phyloP scores from a whole-genome alignment of 2,113 vertebrate species.

The Petromus typicus region DNA sequence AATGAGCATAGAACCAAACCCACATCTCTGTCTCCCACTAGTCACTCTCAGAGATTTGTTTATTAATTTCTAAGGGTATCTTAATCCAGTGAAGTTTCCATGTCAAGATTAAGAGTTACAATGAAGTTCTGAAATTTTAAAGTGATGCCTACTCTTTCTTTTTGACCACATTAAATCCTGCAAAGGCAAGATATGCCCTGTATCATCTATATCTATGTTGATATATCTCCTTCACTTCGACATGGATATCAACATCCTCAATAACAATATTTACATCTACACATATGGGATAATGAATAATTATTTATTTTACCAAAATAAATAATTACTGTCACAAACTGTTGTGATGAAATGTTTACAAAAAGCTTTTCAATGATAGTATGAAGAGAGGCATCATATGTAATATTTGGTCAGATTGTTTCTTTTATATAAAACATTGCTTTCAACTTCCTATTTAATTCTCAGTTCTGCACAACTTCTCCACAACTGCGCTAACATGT shows the following conservation, averaged over 20 bases:
- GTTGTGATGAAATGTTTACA: not conserved
- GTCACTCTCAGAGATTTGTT: no score
- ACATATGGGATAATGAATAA: not conserved
- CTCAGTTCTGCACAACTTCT: not conserved
- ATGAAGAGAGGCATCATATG: not conserved
- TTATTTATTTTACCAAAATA: not conserved
- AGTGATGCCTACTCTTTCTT: not conserved
- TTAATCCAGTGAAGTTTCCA: not conserved
- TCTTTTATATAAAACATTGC: not conserved
- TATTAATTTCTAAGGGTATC: not conserved
- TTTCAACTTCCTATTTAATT: not conserved
- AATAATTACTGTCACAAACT: not conserved
- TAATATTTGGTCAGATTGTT: conserved; percentile 23
- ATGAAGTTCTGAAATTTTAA: not conserved
- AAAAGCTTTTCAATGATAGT: not conserved
- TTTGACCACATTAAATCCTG: not conserved
- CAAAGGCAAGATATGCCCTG: not conserved
- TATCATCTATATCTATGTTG: not conserved
- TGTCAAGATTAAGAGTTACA: not conserved
- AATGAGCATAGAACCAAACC: not conserved
- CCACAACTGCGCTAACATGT: not conserved
- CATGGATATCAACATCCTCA: no score
- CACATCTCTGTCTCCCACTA: not conserved
- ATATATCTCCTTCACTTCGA: not conserved
- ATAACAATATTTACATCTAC: no score